Evolutionary conservation across 2,888 invertebrate species (phyloP).

Genomic region (Leptinotarsa juncta): DNA sequence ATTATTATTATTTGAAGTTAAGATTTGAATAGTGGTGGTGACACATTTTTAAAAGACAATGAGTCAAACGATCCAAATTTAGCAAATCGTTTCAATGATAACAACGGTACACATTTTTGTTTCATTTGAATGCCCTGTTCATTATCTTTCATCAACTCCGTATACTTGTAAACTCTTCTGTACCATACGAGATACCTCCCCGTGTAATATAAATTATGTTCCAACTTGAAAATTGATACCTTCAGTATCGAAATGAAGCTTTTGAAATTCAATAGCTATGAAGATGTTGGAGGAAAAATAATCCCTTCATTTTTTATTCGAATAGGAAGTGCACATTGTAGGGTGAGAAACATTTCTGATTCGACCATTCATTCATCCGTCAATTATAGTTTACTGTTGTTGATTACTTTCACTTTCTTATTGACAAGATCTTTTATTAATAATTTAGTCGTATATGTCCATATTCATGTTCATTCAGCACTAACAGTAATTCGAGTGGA

Average conservation of each 20-base stretch:
- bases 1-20: too few relatives aligned
- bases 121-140: background rate
- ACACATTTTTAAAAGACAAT: too few relatives aligned
- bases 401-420: background rate
- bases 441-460: too few relatives aligned
- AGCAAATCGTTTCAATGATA: background rate
- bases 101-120: background rate
- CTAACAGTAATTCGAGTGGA: too few relatives aligned
- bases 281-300: slow-evolving; percentile 48
- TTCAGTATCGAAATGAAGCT: slow-evolving; percentile 38
- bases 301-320: slow-evolving; percentile 36
- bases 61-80: too few relatives aligned
- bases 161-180: background rate
- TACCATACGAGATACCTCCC: background rate
- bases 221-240: slow-evolving; percentile 37
- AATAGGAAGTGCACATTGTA: slow-evolving; percentile 50
- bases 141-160: background rate
- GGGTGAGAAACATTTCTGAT: slow-evolving; percentile 47
- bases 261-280: slow-evolving; percentile 42
- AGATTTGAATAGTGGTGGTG: too few relatives aligned
- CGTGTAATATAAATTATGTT: slow-evolving; percentile 27
- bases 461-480: too few relatives aligned
- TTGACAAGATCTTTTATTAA: background rate
- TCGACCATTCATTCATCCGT: background rate
- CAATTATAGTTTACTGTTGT: background rate